Evolutionary conservation across 2,888 invertebrate genomes (phyloP), one percentile per base, ranked within the genome.

Genomic region (Melanargia galathea): DNA sequence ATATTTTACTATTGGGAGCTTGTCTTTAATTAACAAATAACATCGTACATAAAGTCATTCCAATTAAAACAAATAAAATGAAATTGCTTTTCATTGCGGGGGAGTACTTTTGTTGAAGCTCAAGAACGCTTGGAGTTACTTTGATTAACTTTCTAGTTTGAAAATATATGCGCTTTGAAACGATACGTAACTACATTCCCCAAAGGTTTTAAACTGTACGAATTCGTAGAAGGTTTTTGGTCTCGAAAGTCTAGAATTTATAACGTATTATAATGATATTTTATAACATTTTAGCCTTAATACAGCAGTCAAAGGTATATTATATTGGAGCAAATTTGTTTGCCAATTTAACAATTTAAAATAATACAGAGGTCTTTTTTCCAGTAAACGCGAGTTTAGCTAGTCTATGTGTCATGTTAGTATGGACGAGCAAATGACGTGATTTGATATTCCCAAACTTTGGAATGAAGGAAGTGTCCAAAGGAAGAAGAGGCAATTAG

Each of bases 181-280:
- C 49, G 49, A 20, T 22, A 45, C 52, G n/a, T 35, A n/a, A n/a
- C n/a, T n/a, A 43, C 30, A 43, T 52, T 60, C 60, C n/a, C 60
- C 60, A 49, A 20, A 52, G 51, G 60, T n/a, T 52, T 45, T 60
- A 33, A 52, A 52, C 40, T 18, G 40, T 13, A 40, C 33, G 22
- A 35, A 49, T 24, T 59, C 43, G 52, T 60, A 52, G n/a, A 59
- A 59, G 48, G 20, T 2, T 48, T 48, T n/a, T n/a, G 26, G 48
- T 48, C 26, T 48, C 6, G 24, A n/a, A 26, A 48, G 26, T 48
- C 18, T 11, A 45, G 10, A 45, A 10, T 45, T 45, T 45, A 7
- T 16, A 40, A 40, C 11, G 11, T 6, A 16, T 16, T 8, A 2
- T 10, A 2, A 20, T 11, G 2, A 18, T 35, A 35, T 35, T 35